A percentile compares a stretch with the other conserved stretches of the same genome.
Conservation (phyloP, 2,888 invertebrate species). For the Uropetala carovei region DNA sequence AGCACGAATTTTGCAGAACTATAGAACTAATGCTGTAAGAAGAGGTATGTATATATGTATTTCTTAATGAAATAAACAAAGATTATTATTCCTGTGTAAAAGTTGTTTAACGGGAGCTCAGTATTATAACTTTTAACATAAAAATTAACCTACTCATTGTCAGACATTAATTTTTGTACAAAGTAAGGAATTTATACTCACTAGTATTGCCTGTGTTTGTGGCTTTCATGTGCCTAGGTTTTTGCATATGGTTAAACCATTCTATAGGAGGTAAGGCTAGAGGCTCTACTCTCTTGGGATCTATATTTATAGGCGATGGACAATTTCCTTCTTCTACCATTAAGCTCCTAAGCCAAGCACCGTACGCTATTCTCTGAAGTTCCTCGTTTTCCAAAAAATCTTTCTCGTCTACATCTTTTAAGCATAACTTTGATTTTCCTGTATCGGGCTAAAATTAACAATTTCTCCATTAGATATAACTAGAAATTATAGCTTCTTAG, state of each 20-base stretch:
- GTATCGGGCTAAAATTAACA: no score
- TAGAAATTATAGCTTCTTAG: no score
- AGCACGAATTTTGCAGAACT: background rate
- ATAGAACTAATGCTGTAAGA: background rate
- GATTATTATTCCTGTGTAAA: no score
- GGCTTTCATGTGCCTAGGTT: conserved; percentile 81
- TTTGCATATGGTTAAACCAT: conserved; percentile 77
- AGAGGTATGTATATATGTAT: background rate
- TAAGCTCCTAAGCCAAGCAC: conserved; percentile 10
- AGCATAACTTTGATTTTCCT: no score
- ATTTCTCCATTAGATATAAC: no score
- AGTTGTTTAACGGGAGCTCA: no score
- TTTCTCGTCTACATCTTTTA: conserved; percentile 31
- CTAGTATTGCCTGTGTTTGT: conserved; percentile 83
- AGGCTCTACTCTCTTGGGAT: conserved; percentile 72
- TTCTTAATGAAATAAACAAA: conserved; percentile 48
- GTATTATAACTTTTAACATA: no score
- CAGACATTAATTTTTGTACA: no score
- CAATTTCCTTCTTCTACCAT: conserved; percentile 56
- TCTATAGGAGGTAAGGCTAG: conserved; percentile 76
- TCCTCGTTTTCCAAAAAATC: background rate
- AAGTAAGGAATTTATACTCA: conserved; percentile 71
- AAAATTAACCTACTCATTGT: no score
- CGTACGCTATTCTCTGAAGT: conserved; percentile 24
- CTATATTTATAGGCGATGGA: conserved; percentile 76